Base-by-base conservation (phyloP, 1,140 invertebrate species). In the Parapsyche elsis region DNA sequence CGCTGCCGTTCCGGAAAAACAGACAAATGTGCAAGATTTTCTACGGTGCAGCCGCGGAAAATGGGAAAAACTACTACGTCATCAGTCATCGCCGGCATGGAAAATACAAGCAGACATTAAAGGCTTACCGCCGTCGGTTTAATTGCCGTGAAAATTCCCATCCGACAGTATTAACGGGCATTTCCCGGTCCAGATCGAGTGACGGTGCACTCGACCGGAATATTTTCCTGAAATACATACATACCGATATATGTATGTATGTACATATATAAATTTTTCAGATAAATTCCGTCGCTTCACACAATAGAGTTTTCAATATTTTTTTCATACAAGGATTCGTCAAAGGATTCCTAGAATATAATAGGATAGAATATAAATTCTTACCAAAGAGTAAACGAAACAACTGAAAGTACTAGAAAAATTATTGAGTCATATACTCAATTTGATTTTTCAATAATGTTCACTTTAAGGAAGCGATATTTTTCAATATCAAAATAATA, bases 111-210 rank as follows among this genome's bases (percentile, higher is more conserved):
- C 19, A 38, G 16, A 74, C 71, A 38, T 74, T 74, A 44, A 74
- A 16, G 71, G 71, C 9, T 74, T 23, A 71, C 24, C 45, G 21
- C 23, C 12, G 59, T 10, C 24, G 30, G 76, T 59, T 81, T 81
- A 81, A 81, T 81, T 81, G 80, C 80, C 76, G 80, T 76, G 80
- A 78, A 78, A 77, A 81, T 77, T 81, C 71, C 70, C 64, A 46
- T 26, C 64, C 57, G 21, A 67, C 23, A 45, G 19, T 16, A 71
- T 81, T 81, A 73, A 81, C 67, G 67, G 67, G 9, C 2, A 23
- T 19, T 67, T 16, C 24, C 24, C 30, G 49, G n/a, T 38, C 30
- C 30, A 7, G 30, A 38, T 38, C 2, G 49, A 19, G 16, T 61
- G n/a, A 61, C 16, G 16, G 57, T 61, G 9, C 57, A 16, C 16